phyloP scores from a whole-genome alignment of 2,888 invertebrate species.

The Meiosimyza platycephala region DNA sequence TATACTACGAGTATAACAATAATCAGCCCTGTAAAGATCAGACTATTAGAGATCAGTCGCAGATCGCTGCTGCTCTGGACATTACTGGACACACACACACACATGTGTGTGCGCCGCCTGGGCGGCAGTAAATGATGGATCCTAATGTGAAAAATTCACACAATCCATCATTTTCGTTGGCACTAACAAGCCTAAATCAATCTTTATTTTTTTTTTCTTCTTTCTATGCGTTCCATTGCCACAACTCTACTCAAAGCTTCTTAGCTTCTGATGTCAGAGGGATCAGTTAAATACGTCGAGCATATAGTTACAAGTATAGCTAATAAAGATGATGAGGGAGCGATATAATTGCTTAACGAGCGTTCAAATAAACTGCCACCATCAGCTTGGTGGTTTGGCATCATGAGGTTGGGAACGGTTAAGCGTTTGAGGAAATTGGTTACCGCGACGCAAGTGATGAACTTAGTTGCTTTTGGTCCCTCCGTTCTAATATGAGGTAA shows the following conservation, averaged over 20 bases:
- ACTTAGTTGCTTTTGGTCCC: not conserved
- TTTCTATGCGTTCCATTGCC: no score
- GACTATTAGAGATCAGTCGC: not conserved
- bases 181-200: conserved; percentile 64
- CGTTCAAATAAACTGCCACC: conserved; percentile 47
- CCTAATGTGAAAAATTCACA: conserved; percentile 54
- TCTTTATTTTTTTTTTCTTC: no score
- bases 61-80: not conserved
- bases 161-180: conserved; percentile 63
- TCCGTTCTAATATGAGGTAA: conserved; percentile 43
- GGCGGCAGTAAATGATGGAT: conserved; percentile 24
- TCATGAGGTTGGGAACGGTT: not conserved
- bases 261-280: no score
- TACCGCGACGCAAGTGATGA: not conserved
- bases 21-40: not conserved
- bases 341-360: conserved; percentile 53
- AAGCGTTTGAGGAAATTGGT: not conserved
- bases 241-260: no score
- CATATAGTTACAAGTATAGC: not conserved
- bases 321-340: conserved; percentile 50
- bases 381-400: not conserved
- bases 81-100: no score
- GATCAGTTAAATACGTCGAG: no score
- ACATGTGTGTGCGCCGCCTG: not conserved
- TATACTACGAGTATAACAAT: not conserved